Conservation (phyloP, 2,113 vertebrate species). For the Mesoclemmys tuberculata region DNA sequence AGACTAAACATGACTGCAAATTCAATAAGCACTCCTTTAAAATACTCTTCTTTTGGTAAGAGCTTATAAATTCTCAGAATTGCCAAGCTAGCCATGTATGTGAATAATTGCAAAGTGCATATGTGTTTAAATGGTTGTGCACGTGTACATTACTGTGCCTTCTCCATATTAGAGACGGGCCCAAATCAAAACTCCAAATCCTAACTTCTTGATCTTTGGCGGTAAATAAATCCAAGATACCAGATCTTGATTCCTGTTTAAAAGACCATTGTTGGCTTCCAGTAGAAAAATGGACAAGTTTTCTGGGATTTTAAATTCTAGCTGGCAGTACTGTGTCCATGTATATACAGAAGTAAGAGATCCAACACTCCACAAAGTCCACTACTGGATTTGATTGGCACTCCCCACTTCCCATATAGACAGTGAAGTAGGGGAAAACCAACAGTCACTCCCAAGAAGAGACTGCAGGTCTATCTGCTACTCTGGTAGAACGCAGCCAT, state of each 20-base stretch:
- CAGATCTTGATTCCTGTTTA: neutral
- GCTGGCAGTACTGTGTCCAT: accelerated
- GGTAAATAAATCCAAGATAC: neutral
- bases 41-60: neutral
- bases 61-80: neutral
- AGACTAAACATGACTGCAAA: neutral
- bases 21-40: neutral
- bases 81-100: neutral
- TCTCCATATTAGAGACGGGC: neutral
- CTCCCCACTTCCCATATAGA: neutral
- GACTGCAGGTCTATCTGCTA: accelerated
- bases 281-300: neutral
- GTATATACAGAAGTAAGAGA: neutral
- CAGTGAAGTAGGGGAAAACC: neutral
- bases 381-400: neutral
- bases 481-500: neutral
- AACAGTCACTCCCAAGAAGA: neutral
- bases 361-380: neutral
- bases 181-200: neutral
- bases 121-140: neutral
- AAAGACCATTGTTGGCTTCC: neutral
- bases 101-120: neutral
- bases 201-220: neutral
- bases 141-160: neutral
- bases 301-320: neutral